These are phyloP conservation scores for Agonum fuliginosum DNA, from an alignment of 2,888 invertebrate species.

Conservation along the genomic window DNA sequence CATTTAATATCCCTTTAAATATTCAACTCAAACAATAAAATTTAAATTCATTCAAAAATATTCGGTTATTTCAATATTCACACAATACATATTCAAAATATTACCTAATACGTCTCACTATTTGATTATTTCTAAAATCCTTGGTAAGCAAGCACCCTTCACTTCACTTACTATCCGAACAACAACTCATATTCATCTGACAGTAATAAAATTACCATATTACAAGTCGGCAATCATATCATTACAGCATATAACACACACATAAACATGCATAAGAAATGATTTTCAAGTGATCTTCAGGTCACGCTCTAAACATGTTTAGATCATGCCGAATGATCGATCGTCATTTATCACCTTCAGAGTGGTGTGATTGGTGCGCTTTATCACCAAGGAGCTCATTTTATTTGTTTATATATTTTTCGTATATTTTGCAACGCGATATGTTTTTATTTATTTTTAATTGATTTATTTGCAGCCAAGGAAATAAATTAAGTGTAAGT, in stretches of 20 bases:
- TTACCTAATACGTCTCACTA: no score
- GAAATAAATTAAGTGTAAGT: no score
- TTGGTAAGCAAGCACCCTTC: background rate
- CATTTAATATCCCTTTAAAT: no score
- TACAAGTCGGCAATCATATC: slow-evolving; percentile 30
- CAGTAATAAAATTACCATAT: slow-evolving; percentile 39
- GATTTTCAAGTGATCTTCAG: slow-evolving; percentile 3
- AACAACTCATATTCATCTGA: slow-evolving; percentile 10
- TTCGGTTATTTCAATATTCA: no score
- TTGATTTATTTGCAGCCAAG: no score
- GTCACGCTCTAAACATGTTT: slow-evolving; percentile 32
- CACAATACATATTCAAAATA: no score
- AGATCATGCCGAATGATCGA: slow-evolving; percentile 26
- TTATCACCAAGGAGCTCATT: background rate
- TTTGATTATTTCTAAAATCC: background rate
- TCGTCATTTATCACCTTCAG: background rate
- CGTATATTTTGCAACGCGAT: background rate
- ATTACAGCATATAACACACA: slow-evolving; percentile 12
- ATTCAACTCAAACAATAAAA: no score
- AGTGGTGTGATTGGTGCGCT: slow-evolving; percentile 23
- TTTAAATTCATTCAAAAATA: no score
- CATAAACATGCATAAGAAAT: slow-evolving; percentile 13
- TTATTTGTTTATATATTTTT: background rate
- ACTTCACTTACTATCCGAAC: background rate
- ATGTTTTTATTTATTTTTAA: no score